These are phyloP conservation scores for Pyrgilauda ruficollis DNA, from an alignment of 2,113 vertebrate genomes.

Conservation along the genomic window DNA sequence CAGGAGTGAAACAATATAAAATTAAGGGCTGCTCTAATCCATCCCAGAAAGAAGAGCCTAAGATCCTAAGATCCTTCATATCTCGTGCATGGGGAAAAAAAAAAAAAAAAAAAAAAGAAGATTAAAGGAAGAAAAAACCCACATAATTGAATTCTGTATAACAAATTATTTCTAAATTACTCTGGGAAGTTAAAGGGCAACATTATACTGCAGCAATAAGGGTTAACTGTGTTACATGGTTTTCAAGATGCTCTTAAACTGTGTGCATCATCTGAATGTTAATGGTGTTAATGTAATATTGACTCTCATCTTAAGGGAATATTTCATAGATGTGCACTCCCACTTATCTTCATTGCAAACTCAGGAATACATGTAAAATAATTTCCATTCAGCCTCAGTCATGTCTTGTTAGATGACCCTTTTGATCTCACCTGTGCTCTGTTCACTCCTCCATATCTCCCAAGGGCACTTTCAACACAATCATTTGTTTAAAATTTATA, in stretches of 20 bases:
- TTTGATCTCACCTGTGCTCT: background rate
- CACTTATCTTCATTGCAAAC: background rate
- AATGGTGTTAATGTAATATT: background rate
- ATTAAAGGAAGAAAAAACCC: background rate
- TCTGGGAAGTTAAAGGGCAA: conserved; percentile 12
- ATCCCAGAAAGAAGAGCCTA: background rate
- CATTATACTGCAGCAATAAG: background rate
- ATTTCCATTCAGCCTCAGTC: background rate
- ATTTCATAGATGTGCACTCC: background rate
- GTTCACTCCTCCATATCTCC: background rate
- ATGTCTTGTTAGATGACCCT: background rate
- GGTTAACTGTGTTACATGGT: background rate
- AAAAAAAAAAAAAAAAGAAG: background rate
- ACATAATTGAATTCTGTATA: conserved; percentile 17
- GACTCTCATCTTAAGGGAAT: background rate
- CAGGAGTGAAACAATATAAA: background rate
- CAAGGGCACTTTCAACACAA: background rate
- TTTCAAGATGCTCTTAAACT: background rate
- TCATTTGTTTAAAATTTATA: background rate
- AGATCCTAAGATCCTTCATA: background rate
- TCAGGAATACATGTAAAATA: background rate
- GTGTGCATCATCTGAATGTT: background rate
- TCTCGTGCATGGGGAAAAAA: background rate
- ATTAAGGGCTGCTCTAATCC: background rate
- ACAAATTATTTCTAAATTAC: background rate